phyloP scores from a whole-genome alignment of 2,797 vertebrate genomes.

The Denticeps clupeoides region DNA sequence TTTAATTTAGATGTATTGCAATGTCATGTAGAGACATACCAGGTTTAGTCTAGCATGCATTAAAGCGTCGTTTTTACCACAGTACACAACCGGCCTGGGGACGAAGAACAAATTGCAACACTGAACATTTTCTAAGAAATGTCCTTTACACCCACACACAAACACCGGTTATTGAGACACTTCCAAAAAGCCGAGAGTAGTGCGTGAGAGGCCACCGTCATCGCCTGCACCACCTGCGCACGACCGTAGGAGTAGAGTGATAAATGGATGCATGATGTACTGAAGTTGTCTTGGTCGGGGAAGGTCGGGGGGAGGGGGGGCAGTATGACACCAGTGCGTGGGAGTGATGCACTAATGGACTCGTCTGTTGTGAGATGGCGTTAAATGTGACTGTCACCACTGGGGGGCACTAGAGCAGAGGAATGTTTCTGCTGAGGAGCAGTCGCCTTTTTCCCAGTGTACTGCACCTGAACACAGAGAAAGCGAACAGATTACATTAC shows the following conservation, averaged over 20 bases:
- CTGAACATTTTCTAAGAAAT: too few species aligned
- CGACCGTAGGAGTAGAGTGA: constrained; percentile 34
- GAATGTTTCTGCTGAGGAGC: too few species aligned
- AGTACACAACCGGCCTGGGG: too few species aligned
- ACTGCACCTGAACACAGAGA: too few species aligned
- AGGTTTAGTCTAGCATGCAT: too few species aligned
- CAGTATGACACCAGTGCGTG: not conserved
- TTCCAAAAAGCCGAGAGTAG: constrained; percentile 26
- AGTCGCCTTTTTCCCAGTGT: too few species aligned
- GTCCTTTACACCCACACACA: constrained; percentile 8
- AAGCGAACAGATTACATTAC: too few species aligned
- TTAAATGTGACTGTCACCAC: not conserved
- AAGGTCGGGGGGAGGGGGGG: not conserved
- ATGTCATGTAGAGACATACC: too few species aligned
- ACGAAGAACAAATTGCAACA: constrained; percentile 4
- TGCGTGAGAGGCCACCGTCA: constrained; percentile 32
- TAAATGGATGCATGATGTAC: constrained; percentile 28
- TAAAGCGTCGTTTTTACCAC: too few species aligned
- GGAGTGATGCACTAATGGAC: not conserved
- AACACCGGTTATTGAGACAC: constrained; percentile 14
- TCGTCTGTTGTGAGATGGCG: not conserved
- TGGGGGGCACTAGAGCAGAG: not conserved
- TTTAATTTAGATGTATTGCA: too few species aligned
- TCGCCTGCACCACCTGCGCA: constrained; percentile 38
- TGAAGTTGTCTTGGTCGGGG: constrained; percentile 13